Evolutionary conservation across 23 tunicate species (phyloP).

Genomic region (Botrylloides violaceus): DNA sequence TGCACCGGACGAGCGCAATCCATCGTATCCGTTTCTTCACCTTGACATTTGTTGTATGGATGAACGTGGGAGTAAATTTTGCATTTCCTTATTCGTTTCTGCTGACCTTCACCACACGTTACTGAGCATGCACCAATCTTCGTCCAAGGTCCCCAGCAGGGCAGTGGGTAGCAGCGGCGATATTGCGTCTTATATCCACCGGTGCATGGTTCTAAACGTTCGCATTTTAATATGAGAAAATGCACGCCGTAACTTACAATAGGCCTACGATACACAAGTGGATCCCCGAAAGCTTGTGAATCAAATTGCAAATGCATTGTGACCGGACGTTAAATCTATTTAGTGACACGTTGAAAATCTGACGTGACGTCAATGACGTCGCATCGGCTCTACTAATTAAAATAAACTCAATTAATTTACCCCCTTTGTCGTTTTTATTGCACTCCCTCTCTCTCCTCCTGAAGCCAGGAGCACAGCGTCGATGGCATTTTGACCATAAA

Average conservation of each 20-base stretch:
- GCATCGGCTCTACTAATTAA: too few relatives aligned
- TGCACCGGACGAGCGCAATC: neutral
- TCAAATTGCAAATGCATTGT: too few relatives aligned
- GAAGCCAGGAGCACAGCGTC: neutral
- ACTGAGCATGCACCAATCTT: conserved; percentile 2
- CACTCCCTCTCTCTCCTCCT: conserved; percentile 12
- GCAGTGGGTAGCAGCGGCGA: neutral
- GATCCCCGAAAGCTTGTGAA: too few relatives aligned
- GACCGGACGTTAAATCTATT: too few relatives aligned
- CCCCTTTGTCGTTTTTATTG: neutral
- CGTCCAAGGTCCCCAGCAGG: conserved; percentile 12
- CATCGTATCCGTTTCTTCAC: neutral
- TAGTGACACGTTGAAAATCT: too few relatives aligned
- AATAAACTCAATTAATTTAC: neutral
- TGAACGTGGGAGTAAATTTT: neutral
- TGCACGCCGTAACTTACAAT: too few relatives aligned
- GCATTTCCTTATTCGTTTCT: conserved; percentile 5
- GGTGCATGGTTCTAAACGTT: conserved; percentile 15
- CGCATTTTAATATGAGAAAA: too few relatives aligned
- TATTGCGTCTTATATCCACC: neutral
- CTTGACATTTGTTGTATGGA: neutral
- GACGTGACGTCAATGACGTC: too few relatives aligned
- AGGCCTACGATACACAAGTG: too few relatives aligned
- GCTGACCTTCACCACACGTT: conserved; percentile 1
- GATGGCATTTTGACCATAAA: conserved; percentile 1